Conservation (phyloP, 1,140 invertebrate species). For the Cherax quadricarinatus region DNA sequence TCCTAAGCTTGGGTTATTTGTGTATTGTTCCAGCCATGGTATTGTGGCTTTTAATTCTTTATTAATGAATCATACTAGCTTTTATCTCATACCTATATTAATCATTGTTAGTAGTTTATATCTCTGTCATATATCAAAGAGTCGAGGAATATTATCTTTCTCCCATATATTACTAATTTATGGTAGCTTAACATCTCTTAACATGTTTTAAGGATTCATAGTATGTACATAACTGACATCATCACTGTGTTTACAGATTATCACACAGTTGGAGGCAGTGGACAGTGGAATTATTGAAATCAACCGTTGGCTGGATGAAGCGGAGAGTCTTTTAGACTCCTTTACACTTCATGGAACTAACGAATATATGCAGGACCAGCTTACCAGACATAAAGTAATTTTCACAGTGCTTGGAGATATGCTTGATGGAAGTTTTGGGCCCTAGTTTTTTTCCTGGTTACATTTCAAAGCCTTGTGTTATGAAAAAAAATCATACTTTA, state of each 20-base stretch:
- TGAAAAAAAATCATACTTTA: no score
- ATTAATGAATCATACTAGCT: no score
- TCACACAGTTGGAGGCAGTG: conserved; percentile 93
- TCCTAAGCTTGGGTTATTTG: no score
- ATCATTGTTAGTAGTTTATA: no score
- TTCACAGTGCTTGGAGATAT: not conserved
- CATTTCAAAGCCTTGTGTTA: not conserved
- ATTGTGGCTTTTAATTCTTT: no score
- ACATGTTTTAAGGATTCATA: not conserved
- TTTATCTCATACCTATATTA: no score
- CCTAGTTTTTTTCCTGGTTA: conserved; percentile 1
- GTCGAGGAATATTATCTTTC: no score
- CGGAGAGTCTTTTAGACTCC: conserved; percentile 84
- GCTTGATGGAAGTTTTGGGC: conserved; percentile 11
- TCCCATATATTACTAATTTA: no score
- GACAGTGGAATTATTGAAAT: conserved; percentile 92
- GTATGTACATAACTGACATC: not conserved
- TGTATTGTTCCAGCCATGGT: no score
- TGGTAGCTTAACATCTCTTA: not conserved
- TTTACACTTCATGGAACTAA: conserved; percentile 83
- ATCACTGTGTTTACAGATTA: conserved; percentile 85
- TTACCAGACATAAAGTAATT: conserved; percentile 87
- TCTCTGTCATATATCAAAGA: no score
- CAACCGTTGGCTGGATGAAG: conserved; percentile 88
- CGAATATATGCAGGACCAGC: conserved; percentile 84